These are phyloP conservation scores for Uloborus plumipes DNA, from an alignment of 2,888 invertebrate species.

Conservation along the genomic window DNA sequence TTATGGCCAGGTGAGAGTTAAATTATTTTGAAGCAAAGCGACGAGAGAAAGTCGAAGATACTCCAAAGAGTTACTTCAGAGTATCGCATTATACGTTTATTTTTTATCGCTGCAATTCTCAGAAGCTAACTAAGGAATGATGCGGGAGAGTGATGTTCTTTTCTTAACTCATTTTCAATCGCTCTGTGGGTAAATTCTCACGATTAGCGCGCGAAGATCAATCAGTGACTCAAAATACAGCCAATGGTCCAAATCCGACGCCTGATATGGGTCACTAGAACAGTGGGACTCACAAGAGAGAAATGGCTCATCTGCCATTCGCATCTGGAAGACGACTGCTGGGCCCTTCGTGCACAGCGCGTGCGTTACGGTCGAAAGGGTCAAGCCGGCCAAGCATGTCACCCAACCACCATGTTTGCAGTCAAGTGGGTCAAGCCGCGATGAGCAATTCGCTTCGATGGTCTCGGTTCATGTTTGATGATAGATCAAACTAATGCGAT, in stretches of 20 bases:
- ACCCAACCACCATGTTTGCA: constrained; percentile 43
- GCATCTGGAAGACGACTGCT: constrained; percentile 13
- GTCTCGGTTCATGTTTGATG: background rate
- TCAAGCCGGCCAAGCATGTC: constrained; percentile 45
- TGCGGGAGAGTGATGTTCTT: background rate
- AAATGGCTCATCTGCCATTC: constrained; percentile 17
- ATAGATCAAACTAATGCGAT: constrained; percentile 5
- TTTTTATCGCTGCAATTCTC: no score
- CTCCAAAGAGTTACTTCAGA: no score
- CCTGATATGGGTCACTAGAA: constrained; percentile 60
- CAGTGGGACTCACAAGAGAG: constrained; percentile 24
- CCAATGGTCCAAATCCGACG: constrained; percentile 58
- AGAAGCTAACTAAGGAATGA: no score
- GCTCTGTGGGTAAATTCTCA: constrained; percentile 7
- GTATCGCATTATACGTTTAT: no score
- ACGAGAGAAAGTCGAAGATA: no score
- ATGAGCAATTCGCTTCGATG: constrained; percentile 28
- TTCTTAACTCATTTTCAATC: constrained; percentile 30
- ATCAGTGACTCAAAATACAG: constrained; percentile 25
- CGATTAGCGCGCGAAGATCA: no score
- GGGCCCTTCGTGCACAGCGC: constrained; percentile 28
- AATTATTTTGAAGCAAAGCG: no score
- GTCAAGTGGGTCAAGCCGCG: constrained; percentile 56
- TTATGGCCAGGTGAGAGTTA: no score
- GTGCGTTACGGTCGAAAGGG: constrained; percentile 52